phyloP scores from a whole-genome alignment of 2,888 invertebrate species.

The Dryocosmus kuriphilus region DNA sequence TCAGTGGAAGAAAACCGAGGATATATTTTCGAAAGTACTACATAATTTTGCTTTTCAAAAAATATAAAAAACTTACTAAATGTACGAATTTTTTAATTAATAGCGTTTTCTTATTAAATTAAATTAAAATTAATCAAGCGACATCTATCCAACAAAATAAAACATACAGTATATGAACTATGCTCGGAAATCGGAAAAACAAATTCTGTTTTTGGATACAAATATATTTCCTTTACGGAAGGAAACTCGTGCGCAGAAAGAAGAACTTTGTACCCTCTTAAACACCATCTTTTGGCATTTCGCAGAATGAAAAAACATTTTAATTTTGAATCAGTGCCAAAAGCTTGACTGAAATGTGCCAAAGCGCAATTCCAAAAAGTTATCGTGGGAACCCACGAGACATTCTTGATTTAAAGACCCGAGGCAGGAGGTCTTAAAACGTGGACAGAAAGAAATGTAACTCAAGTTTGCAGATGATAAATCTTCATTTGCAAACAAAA shows the following conservation, averaged over 20 bases:
- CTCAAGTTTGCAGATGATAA: not conserved
- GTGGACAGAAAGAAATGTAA: not conserved
- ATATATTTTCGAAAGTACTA: not conserved
- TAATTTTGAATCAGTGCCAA: not conserved
- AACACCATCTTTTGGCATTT: slow-evolving; percentile 4
- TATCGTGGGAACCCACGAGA: no score
- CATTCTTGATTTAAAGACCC: not conserved
- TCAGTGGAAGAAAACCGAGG: not conserved
- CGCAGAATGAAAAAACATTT: slow-evolving; percentile 23
- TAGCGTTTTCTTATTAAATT: no score
- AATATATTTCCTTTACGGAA: not conserved
- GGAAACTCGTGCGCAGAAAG: slow-evolving; percentile 1
- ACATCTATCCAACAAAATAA: no score
- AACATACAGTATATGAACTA: no score
- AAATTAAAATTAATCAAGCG: no score
- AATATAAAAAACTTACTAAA: not conserved
- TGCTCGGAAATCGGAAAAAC: no score
- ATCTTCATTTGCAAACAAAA: not conserved
- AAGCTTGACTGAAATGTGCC: slow-evolving; percentile 1
- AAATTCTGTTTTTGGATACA: no score
- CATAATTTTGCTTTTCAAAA: not conserved
- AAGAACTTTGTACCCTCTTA: slow-evolving; percentile 17
- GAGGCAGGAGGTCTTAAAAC: no score
- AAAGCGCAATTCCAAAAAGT: no score
- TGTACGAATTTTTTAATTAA: no score